Evolutionary conservation across 2,888 invertebrate genomes (phyloP).

Genomic region (Drosophila macrospina): DNA sequence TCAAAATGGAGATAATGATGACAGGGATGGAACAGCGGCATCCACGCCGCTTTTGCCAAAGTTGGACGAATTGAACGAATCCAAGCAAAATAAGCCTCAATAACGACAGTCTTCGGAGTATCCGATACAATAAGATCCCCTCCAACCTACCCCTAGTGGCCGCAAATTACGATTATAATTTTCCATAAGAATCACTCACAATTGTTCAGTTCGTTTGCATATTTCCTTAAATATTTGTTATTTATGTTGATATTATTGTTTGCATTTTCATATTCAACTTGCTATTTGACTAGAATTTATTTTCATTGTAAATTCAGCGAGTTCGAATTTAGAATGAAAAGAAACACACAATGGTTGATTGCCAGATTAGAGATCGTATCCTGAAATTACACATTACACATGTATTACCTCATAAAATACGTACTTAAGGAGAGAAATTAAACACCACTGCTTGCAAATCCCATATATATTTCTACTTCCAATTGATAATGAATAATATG

Average conservation of each 20-base stretch:
- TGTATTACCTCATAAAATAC: conserved; percentile 66
- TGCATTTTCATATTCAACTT: conserved; percentile 20
- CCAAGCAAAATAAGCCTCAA: conserved; percentile 65
- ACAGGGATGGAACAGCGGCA: conserved; percentile 64
- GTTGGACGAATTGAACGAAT: conserved; percentile 44
- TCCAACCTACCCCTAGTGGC: conserved; percentile 30
- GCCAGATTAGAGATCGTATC: conserved; percentile 14
- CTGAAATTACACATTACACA: conserved; percentile 35
- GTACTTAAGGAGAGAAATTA: conserved; percentile 63
- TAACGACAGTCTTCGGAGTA: conserved; percentile 47
- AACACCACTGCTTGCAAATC: conserved; percentile 30
- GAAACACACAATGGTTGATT: not conserved
- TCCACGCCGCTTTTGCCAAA: conserved; percentile 77
- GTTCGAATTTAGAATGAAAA: not conserved
- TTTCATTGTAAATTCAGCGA: conserved; percentile 22
- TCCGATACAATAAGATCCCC: conserved; percentile 30
- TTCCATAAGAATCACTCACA: conserved; percentile 33
- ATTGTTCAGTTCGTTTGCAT: conserved; percentile 26
- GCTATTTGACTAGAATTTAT: conserved; percentile 31
- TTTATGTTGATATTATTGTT: conserved; percentile 34
- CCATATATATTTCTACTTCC: conserved; percentile 37
- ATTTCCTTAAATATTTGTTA: conserved; percentile 40
- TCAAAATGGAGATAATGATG: conserved; percentile 68
- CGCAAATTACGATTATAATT: conserved; percentile 33
- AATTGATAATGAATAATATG: conserved; percentile 24